Conservation (phyloP, 92 coral and sea anemone species). For the Parazoanthus atlanticus region DNA sequence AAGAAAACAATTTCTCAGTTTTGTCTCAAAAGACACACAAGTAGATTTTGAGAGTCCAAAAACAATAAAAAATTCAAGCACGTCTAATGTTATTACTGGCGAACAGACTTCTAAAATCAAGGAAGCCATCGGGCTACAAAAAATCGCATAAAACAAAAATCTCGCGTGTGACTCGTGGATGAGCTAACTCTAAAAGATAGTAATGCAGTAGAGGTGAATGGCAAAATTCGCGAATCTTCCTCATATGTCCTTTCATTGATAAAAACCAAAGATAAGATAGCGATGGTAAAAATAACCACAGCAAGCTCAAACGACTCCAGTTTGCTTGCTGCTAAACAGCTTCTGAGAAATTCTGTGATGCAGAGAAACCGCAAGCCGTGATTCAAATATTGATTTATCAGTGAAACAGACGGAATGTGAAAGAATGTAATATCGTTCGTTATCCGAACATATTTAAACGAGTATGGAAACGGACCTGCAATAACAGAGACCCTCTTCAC, state of each 20-base stretch:
- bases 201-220: not conserved
- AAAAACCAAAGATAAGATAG: constrained; percentile 29
- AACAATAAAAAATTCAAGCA: not conserved
- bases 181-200: not conserved
- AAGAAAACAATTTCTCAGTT: not conserved
- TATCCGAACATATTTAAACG: constrained; percentile 4
- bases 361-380: constrained; percentile 27
- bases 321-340: not conserved
- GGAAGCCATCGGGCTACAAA: not conserved
- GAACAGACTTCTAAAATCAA: not conserved
- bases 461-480: not conserved
- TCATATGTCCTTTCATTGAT: constrained; percentile 11
- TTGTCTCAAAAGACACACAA: not conserved
- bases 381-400: constrained; percentile 26
- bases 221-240: not conserved
- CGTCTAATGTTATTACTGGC: not conserved
- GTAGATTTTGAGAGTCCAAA: not conserved
- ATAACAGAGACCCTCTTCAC: not conserved
- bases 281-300: constrained; percentile 16
- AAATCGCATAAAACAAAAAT: not conserved
- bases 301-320: constrained; percentile 8
- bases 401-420: constrained; percentile 2
- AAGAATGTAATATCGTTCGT: not conserved
- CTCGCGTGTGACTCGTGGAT: constrained; percentile 3
- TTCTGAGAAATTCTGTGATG: constrained; percentile 16